Percentiles rank a stretch among this genome's conserved stretches.
Conservation (phyloP, 2,797 vertebrate genomes). For the Sebastes baramenuke region DNA sequence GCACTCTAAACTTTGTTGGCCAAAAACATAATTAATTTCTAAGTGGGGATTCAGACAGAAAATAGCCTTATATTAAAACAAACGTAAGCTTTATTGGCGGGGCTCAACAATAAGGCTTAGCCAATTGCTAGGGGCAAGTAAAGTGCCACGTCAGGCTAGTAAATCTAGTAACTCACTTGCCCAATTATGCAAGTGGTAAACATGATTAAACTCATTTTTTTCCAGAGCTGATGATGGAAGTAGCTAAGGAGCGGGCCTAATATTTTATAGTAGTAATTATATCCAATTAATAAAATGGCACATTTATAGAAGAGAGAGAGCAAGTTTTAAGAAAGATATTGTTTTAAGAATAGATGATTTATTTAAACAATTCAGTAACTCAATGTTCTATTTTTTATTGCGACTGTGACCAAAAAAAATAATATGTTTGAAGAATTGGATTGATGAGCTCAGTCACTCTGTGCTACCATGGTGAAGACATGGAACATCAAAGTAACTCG, state of each 20-base stretch:
- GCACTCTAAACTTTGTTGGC: neutral
- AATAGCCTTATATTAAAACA: neutral
- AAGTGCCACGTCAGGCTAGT: no score
- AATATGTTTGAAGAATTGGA: neutral
- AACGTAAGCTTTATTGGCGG: no score
- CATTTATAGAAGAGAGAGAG: neutral
- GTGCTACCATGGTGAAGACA: conserved; percentile 7
- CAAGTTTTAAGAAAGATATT: neutral
- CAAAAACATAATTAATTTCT: neutral
- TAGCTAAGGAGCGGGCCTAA: neutral
- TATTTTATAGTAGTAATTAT: neutral
- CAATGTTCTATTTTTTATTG: neutral
- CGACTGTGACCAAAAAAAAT: neutral
- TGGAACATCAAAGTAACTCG: conserved; percentile 11
- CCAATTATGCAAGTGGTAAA: no score
- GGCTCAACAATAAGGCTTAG: no score
- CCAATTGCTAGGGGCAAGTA: no score
- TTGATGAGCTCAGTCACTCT: neutral
- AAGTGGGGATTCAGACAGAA: neutral
- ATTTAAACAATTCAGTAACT: neutral
- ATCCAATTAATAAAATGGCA: neutral
- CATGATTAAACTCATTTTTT: no score
- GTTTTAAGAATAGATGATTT: neutral
- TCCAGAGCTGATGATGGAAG: no score
- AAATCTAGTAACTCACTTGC: no score